Evolutionary conservation across 2,113 vertebrate genomes (phyloP), one percentile per base, ranked within the genome.

Genomic region (Tympanuchus pallidicinctus): DNA sequence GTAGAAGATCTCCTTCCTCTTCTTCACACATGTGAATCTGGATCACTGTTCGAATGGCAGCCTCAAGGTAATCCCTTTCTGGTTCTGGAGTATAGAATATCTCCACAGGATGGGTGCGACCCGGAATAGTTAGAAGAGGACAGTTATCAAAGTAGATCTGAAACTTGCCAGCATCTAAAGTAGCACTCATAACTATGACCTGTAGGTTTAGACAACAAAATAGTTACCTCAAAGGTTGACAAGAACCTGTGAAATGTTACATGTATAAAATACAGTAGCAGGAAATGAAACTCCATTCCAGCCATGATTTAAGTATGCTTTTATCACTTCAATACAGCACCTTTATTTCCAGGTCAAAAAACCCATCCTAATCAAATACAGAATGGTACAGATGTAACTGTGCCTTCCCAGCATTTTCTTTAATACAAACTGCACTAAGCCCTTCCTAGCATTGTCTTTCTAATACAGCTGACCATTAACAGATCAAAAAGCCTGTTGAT

Each of bases 11-110:
- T 54, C 99, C 99, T 90, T 99, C 99, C 12, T 99, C 99, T 52
- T 98, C 99, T 96, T 99, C 99, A 89, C 99, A 99, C 99, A 99
- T 99, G 86, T 99, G 99, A 96, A 99, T 99, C 70, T 99, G 99
- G 79, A 99, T 99, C 64, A 99, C 99, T 10, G 99, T 99, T 91
- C 99, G 98, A 94, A 99, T 99, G 76, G 99, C 99, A 22, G 99
- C 99, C 97, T 99, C 99, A 75, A 99, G 98, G 96, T 99, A 99
- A 97, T 99, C 99, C 57, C 99, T 98, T 97, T 99, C 99, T 0
- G 99, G 99, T 92, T 99, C 99, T 8, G 99, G 99, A 42, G 99
- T 99, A 97, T 99, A 99, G 97, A 99, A 99, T 92, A 99, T 99
- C 98, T 99, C 99, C 95, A 99, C 99, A 40, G 99, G 99, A 96